Percentiles rank a stretch among this genome's conserved stretches.
Evolutionary conservation across 2,888 invertebrate genomes (phyloP).

Genomic region (Ochropleura plecta): DNA sequence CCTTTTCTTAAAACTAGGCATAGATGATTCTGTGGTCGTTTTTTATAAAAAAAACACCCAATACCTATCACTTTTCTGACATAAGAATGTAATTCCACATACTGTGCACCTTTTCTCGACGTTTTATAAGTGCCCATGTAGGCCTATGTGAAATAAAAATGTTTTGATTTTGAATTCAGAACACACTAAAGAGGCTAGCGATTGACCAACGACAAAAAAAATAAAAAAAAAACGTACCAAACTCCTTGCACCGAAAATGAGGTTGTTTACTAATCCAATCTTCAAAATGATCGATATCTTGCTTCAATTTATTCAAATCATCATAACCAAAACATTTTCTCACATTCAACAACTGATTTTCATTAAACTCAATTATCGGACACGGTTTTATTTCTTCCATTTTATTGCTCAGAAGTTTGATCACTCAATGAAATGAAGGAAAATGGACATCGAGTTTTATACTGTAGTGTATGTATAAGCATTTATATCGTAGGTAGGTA

Average conservation of each 20-base stretch:
- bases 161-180: no score
- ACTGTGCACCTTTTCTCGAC: no score
- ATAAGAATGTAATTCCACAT: no score
- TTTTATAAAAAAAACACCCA: no score
- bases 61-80: no score
- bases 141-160: no score
- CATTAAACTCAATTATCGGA: constrained; percentile 50
- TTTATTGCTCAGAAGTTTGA: background rate
- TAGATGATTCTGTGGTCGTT: no score
- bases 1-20: no score
- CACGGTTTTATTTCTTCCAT: constrained; percentile 49
- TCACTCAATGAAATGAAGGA: constrained; percentile 20
- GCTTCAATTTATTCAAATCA: constrained; percentile 58
- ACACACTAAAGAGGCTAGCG: background rate
- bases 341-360: constrained; percentile 59
- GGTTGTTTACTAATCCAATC: constrained; percentile 67
- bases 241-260: constrained; percentile 65
- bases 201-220: background rate
- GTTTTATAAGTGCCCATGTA: no score
- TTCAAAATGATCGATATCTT: constrained; percentile 64
- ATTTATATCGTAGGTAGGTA: background rate
- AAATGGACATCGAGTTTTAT: constrained; percentile 40
- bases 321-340: constrained; percentile 62
- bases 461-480: background rate
- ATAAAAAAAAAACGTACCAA: constrained; percentile 47